Conservation (phyloP, 2,888 invertebrate species). For the Heliconius charithonia region DNA sequence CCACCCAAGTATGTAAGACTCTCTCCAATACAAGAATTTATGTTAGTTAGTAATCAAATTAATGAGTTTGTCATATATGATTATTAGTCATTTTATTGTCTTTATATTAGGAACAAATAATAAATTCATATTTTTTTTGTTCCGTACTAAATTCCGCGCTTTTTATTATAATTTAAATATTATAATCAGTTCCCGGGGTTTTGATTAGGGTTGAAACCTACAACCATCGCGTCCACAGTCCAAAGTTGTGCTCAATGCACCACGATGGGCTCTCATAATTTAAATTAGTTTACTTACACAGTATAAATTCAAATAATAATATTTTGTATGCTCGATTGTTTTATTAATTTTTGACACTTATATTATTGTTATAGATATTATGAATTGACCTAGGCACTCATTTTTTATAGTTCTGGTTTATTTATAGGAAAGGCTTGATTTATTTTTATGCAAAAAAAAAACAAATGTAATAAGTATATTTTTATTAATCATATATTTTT, state of each 20-base stretch:
- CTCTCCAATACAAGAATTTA: neutral
- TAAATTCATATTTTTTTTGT: neutral
- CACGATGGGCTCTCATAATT: no score
- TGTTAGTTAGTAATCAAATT: neutral
- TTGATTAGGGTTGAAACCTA: neutral
- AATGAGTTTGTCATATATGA: neutral
- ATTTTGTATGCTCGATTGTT: neutral
- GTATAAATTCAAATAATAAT: no score
- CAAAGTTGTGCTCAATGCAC: no score
- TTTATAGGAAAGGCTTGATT: neutral
- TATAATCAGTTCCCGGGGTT: neutral
- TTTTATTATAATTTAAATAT: neutral
- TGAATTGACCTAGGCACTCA: no score
- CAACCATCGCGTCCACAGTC: no score
- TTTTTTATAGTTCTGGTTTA: neutral
- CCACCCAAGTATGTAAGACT: conserved; percentile 41
- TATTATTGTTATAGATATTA: neutral
- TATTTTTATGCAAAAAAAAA: neutral
- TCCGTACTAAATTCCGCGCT: neutral
- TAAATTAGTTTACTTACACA: no score
- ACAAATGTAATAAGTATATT: no score
- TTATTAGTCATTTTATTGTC: neutral
- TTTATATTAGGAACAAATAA: neutral
- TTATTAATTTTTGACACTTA: neutral
- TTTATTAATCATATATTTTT: no score